These are phyloP conservation scores for Calonectris borealis DNA, from an alignment of 2,113 vertebrate species.

Conservation along the genomic window DNA sequence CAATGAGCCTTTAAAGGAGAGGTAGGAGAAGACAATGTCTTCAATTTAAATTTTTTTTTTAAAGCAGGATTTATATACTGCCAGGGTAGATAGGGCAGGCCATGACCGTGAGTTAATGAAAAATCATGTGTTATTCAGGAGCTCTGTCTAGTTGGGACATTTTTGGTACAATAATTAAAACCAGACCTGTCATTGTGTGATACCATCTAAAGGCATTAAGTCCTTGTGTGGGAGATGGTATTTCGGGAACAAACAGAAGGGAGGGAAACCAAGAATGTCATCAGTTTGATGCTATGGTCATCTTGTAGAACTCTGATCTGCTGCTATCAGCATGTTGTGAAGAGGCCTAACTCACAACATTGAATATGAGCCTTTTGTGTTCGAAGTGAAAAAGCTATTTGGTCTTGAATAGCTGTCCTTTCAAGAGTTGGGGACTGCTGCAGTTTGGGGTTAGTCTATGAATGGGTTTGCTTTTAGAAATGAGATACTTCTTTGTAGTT, in stretches of 20 bases:
- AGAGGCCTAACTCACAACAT: not conserved
- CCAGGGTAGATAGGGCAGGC: not conserved
- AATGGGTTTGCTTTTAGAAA: not conserved
- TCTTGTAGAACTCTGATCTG: not conserved
- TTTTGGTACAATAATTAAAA: not conserved
- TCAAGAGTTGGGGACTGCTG: not conserved
- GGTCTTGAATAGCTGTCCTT: not conserved
- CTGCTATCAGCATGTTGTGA: not conserved
- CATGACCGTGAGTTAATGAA: not conserved
- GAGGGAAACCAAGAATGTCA: not conserved
- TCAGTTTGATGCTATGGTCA: not conserved
- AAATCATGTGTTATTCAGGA: not conserved
- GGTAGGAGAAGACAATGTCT: not conserved
- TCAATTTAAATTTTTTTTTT: not conserved
- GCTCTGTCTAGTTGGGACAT: not conserved
- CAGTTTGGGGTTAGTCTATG: not conserved
- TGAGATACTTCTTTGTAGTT: not conserved
- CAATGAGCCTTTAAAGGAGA: not conserved
- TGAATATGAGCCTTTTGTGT: not conserved
- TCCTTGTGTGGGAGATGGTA: not conserved
- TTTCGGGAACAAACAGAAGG: not conserved
- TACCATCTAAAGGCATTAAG: not conserved
- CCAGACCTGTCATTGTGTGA: not conserved
- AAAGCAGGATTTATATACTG: not conserved
- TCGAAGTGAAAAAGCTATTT: not conserved